phyloP scores from a whole-genome alignment of 2,888 invertebrate genomes.

The Sepiola atlantica region DNA sequence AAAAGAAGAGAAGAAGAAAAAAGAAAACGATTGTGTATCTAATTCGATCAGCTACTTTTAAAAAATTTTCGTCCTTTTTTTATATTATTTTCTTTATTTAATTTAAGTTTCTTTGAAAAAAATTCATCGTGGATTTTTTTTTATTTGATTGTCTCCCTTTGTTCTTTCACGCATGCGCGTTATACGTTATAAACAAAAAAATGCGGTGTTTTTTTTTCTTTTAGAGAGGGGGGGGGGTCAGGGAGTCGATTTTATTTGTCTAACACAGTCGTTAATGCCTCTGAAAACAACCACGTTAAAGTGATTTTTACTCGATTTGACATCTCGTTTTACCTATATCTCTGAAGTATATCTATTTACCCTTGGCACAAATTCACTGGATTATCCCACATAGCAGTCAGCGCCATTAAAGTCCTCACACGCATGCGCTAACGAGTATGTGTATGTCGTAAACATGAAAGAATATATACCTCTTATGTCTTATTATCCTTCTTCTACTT shows the following conservation, averaged over 20 bases:
- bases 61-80: neutral
- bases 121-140: neutral
- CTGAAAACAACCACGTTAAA: neutral
- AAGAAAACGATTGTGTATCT: neutral
- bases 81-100: neutral
- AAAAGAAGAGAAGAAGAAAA: neutral
- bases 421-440: neutral
- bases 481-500: too few relatives aligned
- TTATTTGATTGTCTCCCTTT: neutral
- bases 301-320: neutral
- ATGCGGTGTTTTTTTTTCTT: neutral
- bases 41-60: neutral
- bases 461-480: neutral
- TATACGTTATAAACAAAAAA: neutral
- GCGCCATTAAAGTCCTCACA: neutral
- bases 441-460: neutral
- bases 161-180: neutral
- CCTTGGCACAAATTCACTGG: neutral
- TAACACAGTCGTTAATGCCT: neutral
- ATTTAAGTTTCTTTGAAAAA: neutral
- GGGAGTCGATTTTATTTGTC: neutral
- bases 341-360: neutral
- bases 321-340: neutral
- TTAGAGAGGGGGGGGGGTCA: fast-evolving
- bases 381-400: neutral